Evolutionary conservation across 2,113 vertebrate species (phyloP).

Genomic region (Sciurus niger): DNA sequence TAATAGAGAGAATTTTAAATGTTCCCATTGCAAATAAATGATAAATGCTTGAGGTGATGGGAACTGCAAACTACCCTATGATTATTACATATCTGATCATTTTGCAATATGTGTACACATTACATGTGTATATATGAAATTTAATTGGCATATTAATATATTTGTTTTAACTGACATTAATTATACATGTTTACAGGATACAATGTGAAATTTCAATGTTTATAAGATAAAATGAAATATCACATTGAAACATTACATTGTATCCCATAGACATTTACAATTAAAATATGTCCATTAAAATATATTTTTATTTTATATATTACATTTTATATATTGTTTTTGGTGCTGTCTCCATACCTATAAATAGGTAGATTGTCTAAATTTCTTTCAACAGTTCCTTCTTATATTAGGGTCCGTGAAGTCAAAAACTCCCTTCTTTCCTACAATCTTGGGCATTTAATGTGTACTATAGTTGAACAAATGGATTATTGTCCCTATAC

Average conservation of each 20-base stretch:
- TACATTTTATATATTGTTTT: not conserved
- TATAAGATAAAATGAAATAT: too few species aligned
- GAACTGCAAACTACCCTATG: not conserved
- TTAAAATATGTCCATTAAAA: not conserved
- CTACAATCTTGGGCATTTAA: not conserved
- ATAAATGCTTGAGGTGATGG: not conserved
- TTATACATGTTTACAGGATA: not conserved
- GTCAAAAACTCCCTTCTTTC: not conserved
- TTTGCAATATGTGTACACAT: not conserved
- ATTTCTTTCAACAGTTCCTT: not conserved
- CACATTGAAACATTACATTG: not conserved
- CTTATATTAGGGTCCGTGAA: not conserved
- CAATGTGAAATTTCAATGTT: too few species aligned
- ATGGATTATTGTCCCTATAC: not conserved
- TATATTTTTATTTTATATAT: not conserved
- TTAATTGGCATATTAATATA: too few species aligned
- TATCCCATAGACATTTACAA: not conserved
- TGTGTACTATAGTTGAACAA: not conserved
- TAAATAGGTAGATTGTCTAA: not conserved
- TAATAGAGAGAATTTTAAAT: not conserved
- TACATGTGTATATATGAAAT: too few species aligned
- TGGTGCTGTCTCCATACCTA: not conserved
- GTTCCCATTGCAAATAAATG: not conserved
- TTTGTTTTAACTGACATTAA: not conserved
- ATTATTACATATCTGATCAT: not conserved